Percentiles rank a stretch among this genome's conserved stretches.
Evolutionary conservation across 2,113 vertebrate genomes (phyloP).

Genomic region (Asarcornis scutulata): DNA sequence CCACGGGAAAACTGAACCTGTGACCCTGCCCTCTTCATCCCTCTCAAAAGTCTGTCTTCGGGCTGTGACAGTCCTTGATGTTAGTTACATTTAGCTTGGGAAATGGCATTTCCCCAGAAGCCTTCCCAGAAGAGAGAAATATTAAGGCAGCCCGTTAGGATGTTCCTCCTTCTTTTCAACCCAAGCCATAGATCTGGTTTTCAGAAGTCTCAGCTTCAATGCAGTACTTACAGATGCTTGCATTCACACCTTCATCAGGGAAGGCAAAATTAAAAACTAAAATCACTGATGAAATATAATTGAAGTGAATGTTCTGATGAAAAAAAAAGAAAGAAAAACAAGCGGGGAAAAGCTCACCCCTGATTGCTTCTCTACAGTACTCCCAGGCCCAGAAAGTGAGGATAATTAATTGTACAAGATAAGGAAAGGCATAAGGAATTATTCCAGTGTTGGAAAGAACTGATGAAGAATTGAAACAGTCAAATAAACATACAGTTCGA

Average conservation of each 20-base stretch:
- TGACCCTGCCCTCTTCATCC: background rate
- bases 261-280: slow-evolving; percentile 19
- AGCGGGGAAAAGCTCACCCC: background rate
- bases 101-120: background rate
- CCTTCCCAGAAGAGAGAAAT: background rate
- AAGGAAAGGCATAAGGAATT: background rate
- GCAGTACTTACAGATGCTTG: background rate
- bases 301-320: background rate
- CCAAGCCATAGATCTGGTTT: background rate
- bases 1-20: background rate
- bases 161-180: background rate
- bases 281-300: background rate
- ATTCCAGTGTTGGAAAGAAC: background rate
- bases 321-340: background rate
- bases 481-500: background rate
- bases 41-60: background rate
- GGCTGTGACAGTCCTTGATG: background rate
- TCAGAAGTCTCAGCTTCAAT: background rate
- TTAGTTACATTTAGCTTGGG: background rate
- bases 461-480: slow-evolving; percentile 1
- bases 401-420: background rate
- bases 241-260: background rate
- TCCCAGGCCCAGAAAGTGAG: background rate
- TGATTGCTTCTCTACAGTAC: background rate
- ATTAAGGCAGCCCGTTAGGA: rapidly evolving